Conservation (phyloP, 2,797 vertebrate species). For the Oreonectes daqikongensis region DNA sequence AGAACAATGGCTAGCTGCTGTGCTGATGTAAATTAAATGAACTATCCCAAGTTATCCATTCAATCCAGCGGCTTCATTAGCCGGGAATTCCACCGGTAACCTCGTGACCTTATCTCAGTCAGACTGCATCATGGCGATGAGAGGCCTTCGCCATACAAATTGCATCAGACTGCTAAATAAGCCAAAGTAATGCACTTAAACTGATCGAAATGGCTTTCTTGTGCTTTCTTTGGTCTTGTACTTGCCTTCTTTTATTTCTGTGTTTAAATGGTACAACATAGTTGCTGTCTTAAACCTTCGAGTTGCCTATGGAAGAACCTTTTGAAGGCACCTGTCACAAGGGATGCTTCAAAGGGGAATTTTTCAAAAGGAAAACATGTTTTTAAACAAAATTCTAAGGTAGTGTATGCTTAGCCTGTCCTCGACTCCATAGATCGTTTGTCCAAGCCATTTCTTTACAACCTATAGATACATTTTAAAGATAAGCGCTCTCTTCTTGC, state of each 20-base stretch:
- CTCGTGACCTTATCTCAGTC: constrained; percentile 44
- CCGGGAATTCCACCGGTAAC: constrained; percentile 54
- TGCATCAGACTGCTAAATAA: constrained; percentile 42
- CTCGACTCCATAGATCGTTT: no score
- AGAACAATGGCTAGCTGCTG: constrained; percentile 49
- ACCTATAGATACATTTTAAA: no score
- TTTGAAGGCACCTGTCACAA: neutral
- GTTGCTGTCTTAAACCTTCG: no score
- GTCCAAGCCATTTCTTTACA: no score
- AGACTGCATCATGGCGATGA: constrained; percentile 41
- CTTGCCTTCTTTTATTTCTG: neutral
- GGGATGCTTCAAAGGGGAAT: neutral
- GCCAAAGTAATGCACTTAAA: constrained; percentile 12
- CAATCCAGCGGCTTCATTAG: constrained; percentile 55
- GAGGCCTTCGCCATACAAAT: constrained; percentile 28
- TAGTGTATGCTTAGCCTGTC: no score
- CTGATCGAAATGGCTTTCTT: neutral
- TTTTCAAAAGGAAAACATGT: no score
- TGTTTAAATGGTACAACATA: neutral
- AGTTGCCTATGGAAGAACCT: neutral
- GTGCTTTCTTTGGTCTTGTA: constrained; percentile 11
- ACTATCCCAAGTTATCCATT: constrained; percentile 63
- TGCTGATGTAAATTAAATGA: constrained; percentile 70
- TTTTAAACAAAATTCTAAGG: no score
- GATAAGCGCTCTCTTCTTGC: no score